Percentiles rank a stretch among this genome's conserved stretches.
These are phyloP conservation scores for Conopomorpha cramerella DNA, from an alignment of 1,140 invertebrate species.

Conservation along the genomic window DNA sequence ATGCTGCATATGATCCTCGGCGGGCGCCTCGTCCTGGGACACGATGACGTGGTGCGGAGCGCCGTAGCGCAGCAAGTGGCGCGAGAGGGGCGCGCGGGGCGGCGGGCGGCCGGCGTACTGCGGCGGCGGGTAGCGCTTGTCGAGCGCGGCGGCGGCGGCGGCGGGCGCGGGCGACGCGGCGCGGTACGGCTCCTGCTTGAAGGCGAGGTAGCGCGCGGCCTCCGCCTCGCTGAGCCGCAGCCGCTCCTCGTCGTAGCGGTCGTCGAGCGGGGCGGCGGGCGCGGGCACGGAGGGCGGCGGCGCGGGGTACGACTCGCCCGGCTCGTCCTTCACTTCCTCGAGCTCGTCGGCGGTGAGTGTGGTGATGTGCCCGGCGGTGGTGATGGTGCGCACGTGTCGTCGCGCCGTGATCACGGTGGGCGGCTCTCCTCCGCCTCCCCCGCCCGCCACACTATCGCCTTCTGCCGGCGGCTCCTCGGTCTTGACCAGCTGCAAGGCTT, in stretches of 20 bases:
- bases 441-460: constrained; percentile 9
- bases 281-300: too few species aligned
- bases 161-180: constrained; percentile 16
- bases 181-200: constrained; percentile 34
- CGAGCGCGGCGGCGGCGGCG: constrained; percentile 16
- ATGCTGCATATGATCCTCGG: too few species aligned
- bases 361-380: constrained; percentile 64
- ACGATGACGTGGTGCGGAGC: constrained; percentile 35
- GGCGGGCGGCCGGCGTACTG: constrained; percentile 20
- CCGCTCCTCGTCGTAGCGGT: constrained; percentile 39
- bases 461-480: constrained; percentile 16
- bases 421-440: constrained; percentile 8
- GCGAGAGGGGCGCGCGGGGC: constrained; percentile 17
- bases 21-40: constrained; percentile 21
- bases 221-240: constrained; percentile 32
- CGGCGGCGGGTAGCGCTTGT: constrained; percentile 16
- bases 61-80: constrained; percentile 29
- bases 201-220: constrained; percentile 36
- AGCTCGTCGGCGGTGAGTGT: constrained; percentile 39
- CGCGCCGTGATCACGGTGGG: constrained; percentile 62
- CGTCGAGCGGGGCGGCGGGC: constrained; percentile 6
- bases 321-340: constrained; percentile 34
- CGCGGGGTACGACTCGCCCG: constrained; percentile 22
- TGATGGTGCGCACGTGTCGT: constrained; percentile 64
- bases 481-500: constrained; percentile 35